Base-by-base conservation (phyloP, 2,113 vertebrate genomes). In the Phaetusa simplex region DNA sequence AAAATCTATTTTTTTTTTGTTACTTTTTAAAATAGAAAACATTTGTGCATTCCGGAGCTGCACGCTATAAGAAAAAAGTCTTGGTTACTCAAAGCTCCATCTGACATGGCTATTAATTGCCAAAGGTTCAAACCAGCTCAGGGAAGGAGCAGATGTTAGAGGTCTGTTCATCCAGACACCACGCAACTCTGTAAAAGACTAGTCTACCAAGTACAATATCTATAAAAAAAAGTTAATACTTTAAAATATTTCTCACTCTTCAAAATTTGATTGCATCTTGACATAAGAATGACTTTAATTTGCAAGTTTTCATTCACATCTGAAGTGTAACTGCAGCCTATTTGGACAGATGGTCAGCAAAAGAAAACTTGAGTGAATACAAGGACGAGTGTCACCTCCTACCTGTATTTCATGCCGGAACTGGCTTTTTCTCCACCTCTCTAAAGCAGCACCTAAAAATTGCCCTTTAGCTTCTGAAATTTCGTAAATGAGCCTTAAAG, bases 221-320 rank as follows among this genome's bases (percentile, higher is more conserved):
- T 72, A 20, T 58, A 30, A 92, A 85, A 74, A 53, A 53, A 34
- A 9, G 9, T 29, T 79, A 76, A 11, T 59, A 40, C 8, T 78
- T 76, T 65, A 61, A 13, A 56, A 12, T 43, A 38, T 67, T 71
- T 45, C 32, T 24, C 21, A 34, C 19, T 81, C 23, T 76, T 82
- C 20, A 55, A 76, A 55, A 76, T 76, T 47, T 72, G 58, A 74
- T 92, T 59, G 27, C 2, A 34, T 61, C 66, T 71, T 90, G 74
- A 80, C 30, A 59, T 69, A 32, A 50, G 16, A 30, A 49, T 95
- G 34, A 73, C 20, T 92, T 92, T 26, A 86, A 77, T 92, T 94
- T 80, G 12, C 66, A 92, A 55, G 30, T 86, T 95, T 95, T 86
- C 53, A 52, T 64, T 90, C 15, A 52, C 7, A 27, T 32, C 40